Base-by-base conservation (phyloP, 2,113 vertebrate species). In the Naja naja region DNA sequence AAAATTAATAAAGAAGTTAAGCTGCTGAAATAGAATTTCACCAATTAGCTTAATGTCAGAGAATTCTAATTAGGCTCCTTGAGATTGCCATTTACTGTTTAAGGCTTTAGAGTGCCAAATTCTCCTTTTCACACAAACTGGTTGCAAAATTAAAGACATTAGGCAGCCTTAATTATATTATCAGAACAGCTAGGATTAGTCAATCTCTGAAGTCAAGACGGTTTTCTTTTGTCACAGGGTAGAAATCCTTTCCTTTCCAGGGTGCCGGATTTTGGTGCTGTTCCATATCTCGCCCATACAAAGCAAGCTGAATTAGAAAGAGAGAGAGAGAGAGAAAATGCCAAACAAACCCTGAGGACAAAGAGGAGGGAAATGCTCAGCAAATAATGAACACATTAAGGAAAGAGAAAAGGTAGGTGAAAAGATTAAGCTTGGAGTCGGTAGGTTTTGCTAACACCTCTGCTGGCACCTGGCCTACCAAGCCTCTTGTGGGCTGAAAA, bases 41-140 rank as follows among this genome's bases (percentile, higher is more conserved):
- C 98, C 98, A 99, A 99, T 99, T 99, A 99, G 99, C 98, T 99
- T 99, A 99, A 99, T 99, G 99, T 99, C 99, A 99, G 98, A 98
- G 98, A 99, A 99, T 98, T 98, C 98, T 99, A 99, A 99, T 99
- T 99, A 99, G 98, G 98, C 45, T 97, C 97, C 98, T 98, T 98
- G 98, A 99, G 98, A 99, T 98, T 99, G 98, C 97, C 98, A 98
- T 98, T 98, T 98, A 98, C 98, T 95, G 96, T 98, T 98, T 97
- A 98, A 98, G 98, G 98, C 98, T 98, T 98, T 98, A 97, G 98
- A 98, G 98, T 98, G 98, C 98, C 98, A 98, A 98, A 98, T 98
- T 98, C 98, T 98, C 97, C 97, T 97, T 98, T 98, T 98, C 98
- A 98, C 98, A 98, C 97, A 98, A 98, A 98, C 98, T 98, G 98